Conservation (phyloP, 35 echinoderm and acorn worm genomes). For the Apostichopus japonicus region DNA sequence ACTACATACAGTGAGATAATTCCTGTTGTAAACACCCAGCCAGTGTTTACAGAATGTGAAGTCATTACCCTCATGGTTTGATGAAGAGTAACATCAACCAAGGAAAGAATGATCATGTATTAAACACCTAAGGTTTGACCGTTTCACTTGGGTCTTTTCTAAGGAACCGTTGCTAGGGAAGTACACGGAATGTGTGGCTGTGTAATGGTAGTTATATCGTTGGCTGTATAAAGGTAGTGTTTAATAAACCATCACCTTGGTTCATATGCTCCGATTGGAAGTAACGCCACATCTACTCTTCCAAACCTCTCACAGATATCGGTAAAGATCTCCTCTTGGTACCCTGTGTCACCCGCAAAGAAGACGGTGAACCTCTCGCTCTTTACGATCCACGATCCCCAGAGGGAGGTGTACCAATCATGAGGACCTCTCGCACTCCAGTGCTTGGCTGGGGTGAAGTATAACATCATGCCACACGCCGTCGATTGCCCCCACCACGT, state of each 20-base stretch:
- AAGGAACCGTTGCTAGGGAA: too few relatives aligned
- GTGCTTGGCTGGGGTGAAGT: slow-evolving; percentile 59
- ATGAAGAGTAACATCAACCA: too few relatives aligned
- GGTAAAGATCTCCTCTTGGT: slow-evolving; percentile 22
- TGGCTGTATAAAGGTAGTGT: too few relatives aligned
- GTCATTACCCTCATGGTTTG: too few relatives aligned
- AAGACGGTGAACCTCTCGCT: slow-evolving; percentile 15
- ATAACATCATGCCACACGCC: neutral
- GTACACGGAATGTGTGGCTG: too few relatives aligned
- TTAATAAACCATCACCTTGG: slow-evolving; percentile 23
- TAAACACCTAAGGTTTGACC: too few relatives aligned
- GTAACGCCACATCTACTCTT: slow-evolving; percentile 6
- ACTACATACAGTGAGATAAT: too few relatives aligned
- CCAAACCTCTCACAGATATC: slow-evolving; percentile 6
- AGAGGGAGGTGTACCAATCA: slow-evolving; percentile 18
- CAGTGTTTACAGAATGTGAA: too few relatives aligned
- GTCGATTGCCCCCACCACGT: neutral
- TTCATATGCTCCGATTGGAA: slow-evolving; percentile 68
- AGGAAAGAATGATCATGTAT: too few relatives aligned
- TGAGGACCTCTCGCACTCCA: slow-evolving; percentile 47
- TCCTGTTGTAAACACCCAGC: too few relatives aligned
- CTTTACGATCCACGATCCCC: slow-evolving; percentile 46
- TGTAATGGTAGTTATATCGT: too few relatives aligned
- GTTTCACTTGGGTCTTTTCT: too few relatives aligned
- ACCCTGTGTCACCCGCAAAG: slow-evolving; percentile 57